Conservation (phyloP, 2,888 invertebrate species). For the Galerucella nymphaeae region DNA sequence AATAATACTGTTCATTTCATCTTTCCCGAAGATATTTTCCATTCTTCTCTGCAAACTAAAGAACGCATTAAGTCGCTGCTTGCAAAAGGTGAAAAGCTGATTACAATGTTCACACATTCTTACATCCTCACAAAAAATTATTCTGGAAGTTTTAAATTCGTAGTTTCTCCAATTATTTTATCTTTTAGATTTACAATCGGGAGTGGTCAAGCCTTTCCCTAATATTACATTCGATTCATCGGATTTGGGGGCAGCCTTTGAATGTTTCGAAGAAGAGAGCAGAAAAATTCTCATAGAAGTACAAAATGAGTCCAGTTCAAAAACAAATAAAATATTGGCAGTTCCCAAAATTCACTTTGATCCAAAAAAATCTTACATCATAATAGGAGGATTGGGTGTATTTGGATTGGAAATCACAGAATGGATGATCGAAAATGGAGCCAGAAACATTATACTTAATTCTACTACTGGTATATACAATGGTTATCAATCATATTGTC, state of each 20-base stretch:
- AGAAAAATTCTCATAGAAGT: conserved; percentile 73
- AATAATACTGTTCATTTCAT: conserved; percentile 63
- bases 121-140: too few species aligned
- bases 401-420: conserved; percentile 73
- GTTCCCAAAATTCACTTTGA: conserved; percentile 50
- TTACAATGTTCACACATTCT: too few species aligned
- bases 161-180: too few species aligned
- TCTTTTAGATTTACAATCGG: conserved; percentile 67
- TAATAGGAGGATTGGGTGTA: conserved; percentile 72
- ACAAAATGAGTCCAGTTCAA: conserved; percentile 48
- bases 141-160: too few species aligned
- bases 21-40: conserved; percentile 74
- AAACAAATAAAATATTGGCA: conserved; percentile 42
- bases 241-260: conserved; percentile 66
- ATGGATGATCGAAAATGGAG: conserved; percentile 72
- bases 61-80: conserved; percentile 68
- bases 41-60: conserved; percentile 77
- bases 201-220: conserved; percentile 76
- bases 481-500: conserved; percentile 71
- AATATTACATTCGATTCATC: conserved; percentile 56
- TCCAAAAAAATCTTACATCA: conserved; percentile 56
- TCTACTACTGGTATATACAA: conserved; percentile 70
- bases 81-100: conserved; percentile 59
- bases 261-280: conserved; percentile 73
- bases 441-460: conserved; percentile 69